A percentile compares a stretch with the other conserved stretches of the same genome.
Conservation (phyloP, 2,888 invertebrate species). For the Argynnis bischoffii region DNA sequence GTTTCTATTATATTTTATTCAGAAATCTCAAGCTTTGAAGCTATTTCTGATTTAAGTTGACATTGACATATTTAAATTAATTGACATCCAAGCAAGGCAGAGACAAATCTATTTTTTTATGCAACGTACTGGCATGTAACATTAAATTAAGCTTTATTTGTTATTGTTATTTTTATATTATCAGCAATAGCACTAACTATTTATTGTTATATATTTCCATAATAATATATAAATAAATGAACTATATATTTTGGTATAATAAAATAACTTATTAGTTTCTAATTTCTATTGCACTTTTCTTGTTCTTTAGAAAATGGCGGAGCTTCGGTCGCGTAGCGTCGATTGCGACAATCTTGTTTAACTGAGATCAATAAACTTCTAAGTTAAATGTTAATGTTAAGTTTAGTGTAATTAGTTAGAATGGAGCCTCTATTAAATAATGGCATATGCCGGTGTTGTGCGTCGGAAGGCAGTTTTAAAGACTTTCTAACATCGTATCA, state of each 20-base stretch:
- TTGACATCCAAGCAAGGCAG: not conserved
- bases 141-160: not conserved
- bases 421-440: slow-evolving; percentile 62
- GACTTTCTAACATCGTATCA: slow-evolving; percentile 64
- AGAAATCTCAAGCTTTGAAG: not conserved
- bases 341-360: slow-evolving; percentile 44
- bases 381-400: slow-evolving; percentile 48
- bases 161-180: not conserved
- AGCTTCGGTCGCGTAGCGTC: slow-evolving; percentile 51
- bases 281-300: slow-evolving; percentile 10
- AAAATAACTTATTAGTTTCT: not conserved
- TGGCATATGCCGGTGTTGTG: slow-evolving; percentile 75
- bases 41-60: slow-evolving; percentile 18
- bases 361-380: slow-evolving; percentile 35
- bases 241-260: too few species aligned
- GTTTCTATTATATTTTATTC: slow-evolving; percentile 8
- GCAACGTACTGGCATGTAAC: not conserved
- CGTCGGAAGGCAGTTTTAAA: slow-evolving; percentile 71
- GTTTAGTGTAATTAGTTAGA: slow-evolving; percentile 45
- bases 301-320: slow-evolving; percentile 62
- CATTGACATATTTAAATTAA: slow-evolving; percentile 11
- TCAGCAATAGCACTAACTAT: not conserved
- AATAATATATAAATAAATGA: too few species aligned
- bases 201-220: not conserved
- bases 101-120: not conserved